phyloP scores from a whole-genome alignment of 2,113 vertebrate genomes.

The Drymodes brunneopygia region DNA sequence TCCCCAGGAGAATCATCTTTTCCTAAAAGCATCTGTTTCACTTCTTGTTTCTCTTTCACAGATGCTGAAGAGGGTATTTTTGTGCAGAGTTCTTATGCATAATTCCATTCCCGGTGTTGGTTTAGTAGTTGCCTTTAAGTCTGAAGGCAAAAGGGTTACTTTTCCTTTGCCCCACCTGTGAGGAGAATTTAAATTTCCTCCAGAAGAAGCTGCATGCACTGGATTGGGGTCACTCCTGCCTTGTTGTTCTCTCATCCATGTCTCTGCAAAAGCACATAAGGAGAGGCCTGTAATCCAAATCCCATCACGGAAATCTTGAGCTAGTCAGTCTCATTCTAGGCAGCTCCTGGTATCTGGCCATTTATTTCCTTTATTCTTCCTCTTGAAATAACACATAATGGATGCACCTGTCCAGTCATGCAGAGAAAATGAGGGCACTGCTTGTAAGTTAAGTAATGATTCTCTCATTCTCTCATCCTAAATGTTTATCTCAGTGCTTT shows the following conservation, averaged over 20 bases:
- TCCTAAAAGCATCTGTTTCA: not conserved
- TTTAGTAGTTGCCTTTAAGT: not conserved
- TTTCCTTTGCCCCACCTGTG: not conserved
- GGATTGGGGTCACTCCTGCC: not conserved
- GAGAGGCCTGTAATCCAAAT: conserved; percentile 25
- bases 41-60: not conserved
- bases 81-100: not conserved
- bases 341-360: not conserved
- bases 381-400: conserved; percentile 48
- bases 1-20: not conserved
- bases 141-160: not conserved
- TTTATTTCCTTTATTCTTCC: conserved; percentile 49
- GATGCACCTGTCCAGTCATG: conserved; percentile 29
- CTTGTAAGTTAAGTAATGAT: conserved; percentile 50
- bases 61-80: not conserved
- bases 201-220: not conserved
- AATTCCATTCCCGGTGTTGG: not conserved
- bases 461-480: not conserved
- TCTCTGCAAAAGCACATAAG: not conserved
- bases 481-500: not conserved
- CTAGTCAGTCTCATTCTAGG: not conserved
- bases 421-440: conserved; percentile 35
- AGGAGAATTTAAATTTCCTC: not conserved
- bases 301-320: conserved; percentile 6
- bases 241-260: conserved; percentile 1